These are phyloP conservation scores for Aethina tumida DNA, from an alignment of 1,140 invertebrate species.

Conservation along the genomic window DNA sequence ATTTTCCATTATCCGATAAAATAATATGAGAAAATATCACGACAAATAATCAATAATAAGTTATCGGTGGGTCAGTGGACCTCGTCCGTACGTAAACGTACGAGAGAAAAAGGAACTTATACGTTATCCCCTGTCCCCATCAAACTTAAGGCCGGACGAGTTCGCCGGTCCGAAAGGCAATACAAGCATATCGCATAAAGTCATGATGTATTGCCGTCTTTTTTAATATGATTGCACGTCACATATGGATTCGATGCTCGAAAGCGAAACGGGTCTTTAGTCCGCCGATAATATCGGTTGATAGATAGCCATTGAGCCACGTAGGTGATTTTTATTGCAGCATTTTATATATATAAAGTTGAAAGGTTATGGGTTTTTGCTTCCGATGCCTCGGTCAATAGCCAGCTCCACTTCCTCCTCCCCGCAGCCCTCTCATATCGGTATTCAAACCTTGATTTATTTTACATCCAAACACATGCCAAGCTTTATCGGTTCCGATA, in stretches of 20 bases:
- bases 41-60: too few species aligned
- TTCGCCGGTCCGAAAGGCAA: constrained; percentile 1
- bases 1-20: too few species aligned
- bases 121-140: too few species aligned
- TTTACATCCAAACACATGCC: constrained; percentile 8
- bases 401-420: constrained; percentile 9
- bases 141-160: too few species aligned
- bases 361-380: constrained; percentile 25
- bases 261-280: constrained; percentile 20
- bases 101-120: too few species aligned
- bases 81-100: too few species aligned
- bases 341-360: constrained; percentile 29
- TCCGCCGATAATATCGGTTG: constrained; percentile 29
- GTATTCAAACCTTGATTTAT: constrained; percentile 21
- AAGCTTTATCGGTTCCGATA: too few species aligned
- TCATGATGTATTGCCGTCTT: constrained; percentile 24
- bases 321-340: constrained; percentile 33
- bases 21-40: too few species aligned
- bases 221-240: constrained; percentile 22
- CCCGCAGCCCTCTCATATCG: constrained; percentile 19
- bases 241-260: constrained; percentile 16
- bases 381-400: constrained; percentile 21
- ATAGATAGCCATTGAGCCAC: constrained; percentile 31
- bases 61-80: too few species aligned
- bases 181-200: constrained; percentile 8